These are phyloP conservation scores for Theristicus caerulescens DNA, from an alignment of 2,113 vertebrate genomes.

Conservation along the genomic window DNA sequence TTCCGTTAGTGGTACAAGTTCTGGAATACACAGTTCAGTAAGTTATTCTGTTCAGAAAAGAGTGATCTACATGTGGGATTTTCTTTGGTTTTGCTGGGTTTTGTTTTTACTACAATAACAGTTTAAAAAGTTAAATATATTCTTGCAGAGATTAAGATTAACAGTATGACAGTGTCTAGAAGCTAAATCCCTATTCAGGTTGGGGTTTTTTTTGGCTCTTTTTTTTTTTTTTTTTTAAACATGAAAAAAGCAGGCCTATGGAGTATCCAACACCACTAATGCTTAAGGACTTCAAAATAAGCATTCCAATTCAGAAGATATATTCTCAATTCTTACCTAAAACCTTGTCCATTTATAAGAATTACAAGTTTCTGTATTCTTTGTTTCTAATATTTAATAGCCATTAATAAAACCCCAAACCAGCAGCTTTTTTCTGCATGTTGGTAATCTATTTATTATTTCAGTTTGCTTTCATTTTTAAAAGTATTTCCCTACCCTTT, in stretches of 20 bases:
- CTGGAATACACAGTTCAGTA: not conserved
- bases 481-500: not conserved
- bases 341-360: not conserved
- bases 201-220: too few relatives aligned
- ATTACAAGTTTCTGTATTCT: not conserved
- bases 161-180: not conserved
- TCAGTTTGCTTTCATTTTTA: not conserved
- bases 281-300: not conserved
- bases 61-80: rapidly evolving
- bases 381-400: not conserved
- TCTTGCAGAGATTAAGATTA: not conserved
- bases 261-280: not conserved
- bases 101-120: not conserved
- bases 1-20: not conserved
- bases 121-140: not conserved
- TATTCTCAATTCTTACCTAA: not conserved
- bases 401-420: not conserved
- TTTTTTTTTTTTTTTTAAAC: not conserved
- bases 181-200: not conserved
- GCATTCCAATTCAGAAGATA: not conserved
- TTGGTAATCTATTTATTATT: not conserved
- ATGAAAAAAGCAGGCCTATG: not conserved
- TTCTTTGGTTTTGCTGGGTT: not conserved
- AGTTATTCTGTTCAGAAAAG: not conserved
- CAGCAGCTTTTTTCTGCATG: not conserved